Base-by-base conservation (phyloP, 2,888 invertebrate species). In the Fissipunctia ypsillon region DNA sequence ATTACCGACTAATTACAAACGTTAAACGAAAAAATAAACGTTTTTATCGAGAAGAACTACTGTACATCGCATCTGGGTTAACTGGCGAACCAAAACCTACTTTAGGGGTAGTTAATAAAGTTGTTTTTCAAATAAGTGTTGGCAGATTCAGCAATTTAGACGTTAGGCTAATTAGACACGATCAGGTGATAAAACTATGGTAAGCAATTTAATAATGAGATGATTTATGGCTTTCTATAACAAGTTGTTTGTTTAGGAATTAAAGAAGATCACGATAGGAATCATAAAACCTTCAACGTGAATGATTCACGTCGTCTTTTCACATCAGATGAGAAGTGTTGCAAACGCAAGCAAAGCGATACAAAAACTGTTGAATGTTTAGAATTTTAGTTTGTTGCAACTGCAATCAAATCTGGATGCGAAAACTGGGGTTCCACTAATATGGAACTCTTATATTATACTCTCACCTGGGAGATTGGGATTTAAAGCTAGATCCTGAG, bases 1-100 rank as follows among this genome's bases (percentile, higher is more conserved):
- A 92, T 91, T 93, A 92, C 89, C 88, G 87, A 91, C 90, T 93
- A 93, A 93, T 94, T 93, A 93, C 90, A 84, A 89, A 84, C 84
- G 84, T 85, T 83, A 84, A 54, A 75, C 73, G 73, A 88, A 89
- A 89, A 88, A 78, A 83, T 84, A 86, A 77, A 76, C 63, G 71
- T 72, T 80, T 84, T 80, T 85, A 68, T 74, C 45, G 63, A 19
- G 4, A 69, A 52, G 54, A 69, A 76, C 80, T 80, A 83, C 86
- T 85, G 86, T 76, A 70, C 35, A 73, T 80, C 43, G 72, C 59
- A 66, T 65, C 69, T 64, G 28, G 56, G 64, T 63, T 45, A 63
- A 3, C 3, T 3, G 12, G 0, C 43, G 52, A 38, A 19, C 0
- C 0, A 78, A 59, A 76, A 25, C 45, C 7, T 50, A 71, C 74